Conservation (phyloP, 2,797 vertebrate genomes). For the Anableps anableps region DNA sequence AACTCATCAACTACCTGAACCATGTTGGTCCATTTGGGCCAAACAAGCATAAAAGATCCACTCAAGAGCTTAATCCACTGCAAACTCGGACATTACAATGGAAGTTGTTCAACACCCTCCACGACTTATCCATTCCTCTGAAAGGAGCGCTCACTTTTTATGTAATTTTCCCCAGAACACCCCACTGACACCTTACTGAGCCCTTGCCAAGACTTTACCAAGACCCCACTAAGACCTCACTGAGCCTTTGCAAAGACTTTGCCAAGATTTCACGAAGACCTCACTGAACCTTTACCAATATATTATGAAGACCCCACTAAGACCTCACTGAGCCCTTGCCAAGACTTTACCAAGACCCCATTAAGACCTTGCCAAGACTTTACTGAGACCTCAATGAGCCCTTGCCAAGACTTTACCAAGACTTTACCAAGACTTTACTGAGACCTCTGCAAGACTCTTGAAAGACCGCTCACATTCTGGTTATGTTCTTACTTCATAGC, state of each 20-base stretch:
- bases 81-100: too few relatives aligned
- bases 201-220: neutral
- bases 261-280: neutral
- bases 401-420: neutral
- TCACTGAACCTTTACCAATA: neutral
- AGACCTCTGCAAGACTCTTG: neutral
- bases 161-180: too few relatives aligned
- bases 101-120: too few relatives aligned
- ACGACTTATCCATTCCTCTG: too few relatives aligned
- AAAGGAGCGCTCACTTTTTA: too few relatives aligned
- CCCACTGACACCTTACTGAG: too few relatives aligned
- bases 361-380: neutral
- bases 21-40: too few relatives aligned
- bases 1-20: too few relatives aligned
- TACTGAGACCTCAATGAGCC: neutral
- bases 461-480: neutral
- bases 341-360: neutral
- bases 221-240: neutral
- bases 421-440: neutral
- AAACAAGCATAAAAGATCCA: too few relatives aligned
- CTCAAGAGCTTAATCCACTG: too few relatives aligned
- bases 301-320: rapidly evolving
- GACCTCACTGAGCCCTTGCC: neutral
- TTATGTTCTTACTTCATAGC: neutral
- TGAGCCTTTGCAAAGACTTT: neutral